These are phyloP conservation scores for Drosophila colorata DNA, from an alignment of 2,888 invertebrate species.

Conservation along the genomic window DNA sequence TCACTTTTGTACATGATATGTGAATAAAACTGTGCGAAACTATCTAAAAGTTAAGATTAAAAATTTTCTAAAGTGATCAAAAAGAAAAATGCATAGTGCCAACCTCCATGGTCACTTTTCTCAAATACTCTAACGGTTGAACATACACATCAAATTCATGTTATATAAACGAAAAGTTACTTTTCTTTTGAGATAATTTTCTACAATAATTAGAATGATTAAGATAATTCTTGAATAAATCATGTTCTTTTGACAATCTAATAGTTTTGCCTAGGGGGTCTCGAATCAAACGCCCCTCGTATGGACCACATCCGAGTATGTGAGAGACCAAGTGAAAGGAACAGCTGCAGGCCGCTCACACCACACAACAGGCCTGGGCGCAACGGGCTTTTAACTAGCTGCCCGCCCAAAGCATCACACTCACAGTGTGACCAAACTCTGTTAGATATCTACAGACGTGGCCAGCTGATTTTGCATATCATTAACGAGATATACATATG, in stretches of 20 bases:
- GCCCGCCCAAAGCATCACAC: neutral
- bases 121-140: no score
- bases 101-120: no score
- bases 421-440: constrained; percentile 14
- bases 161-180: no score
- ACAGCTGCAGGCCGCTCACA: constrained; percentile 11
- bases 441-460: constrained; percentile 3
- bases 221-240: neutral
- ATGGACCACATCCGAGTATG: constrained; percentile 1
- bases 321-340: constrained; percentile 47
- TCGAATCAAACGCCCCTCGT: constrained; percentile 21
- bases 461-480: constrained; percentile 47
- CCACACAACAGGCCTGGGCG: neutral
- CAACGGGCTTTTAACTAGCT: constrained; percentile 2
- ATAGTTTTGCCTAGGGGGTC: neutral
- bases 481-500: constrained; percentile 43
- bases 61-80: no score
- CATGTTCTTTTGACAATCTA: neutral
- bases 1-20: no score
- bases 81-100: no score
- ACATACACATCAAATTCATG: no score
- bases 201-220: no score
- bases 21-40: no score
- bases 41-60: no score
- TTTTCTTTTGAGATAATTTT: no score